Conservation (phyloP, 1,140 invertebrate genomes). For the Drosophila aff. region DNA sequence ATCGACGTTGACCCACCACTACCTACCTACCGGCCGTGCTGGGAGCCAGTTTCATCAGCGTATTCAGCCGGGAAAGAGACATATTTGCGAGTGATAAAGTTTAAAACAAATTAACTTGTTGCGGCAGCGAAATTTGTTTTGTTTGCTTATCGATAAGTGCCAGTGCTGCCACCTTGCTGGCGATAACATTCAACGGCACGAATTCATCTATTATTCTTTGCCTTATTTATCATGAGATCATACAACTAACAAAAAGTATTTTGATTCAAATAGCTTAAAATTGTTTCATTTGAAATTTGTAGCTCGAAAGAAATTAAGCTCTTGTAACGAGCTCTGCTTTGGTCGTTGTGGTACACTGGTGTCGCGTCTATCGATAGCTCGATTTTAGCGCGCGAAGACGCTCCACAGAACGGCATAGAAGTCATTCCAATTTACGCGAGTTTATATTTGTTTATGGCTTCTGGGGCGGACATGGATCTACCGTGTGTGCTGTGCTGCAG, state of each 20-base stretch:
- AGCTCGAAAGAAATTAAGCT: neutral
- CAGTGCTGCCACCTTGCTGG: neutral
- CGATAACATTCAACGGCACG: neutral
- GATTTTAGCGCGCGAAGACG: conserved; percentile 1
- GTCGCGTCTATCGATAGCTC: too few species aligned
- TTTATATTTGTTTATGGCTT: neutral
- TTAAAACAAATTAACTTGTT: conserved; percentile 37
- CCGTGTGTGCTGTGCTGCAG: conserved; percentile 18
- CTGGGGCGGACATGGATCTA: neutral
- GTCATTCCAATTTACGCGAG: too few species aligned
- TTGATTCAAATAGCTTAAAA: fast-evolving
- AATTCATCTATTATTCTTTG: neutral
- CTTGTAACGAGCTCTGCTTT: neutral
- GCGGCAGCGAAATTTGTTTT: conserved; percentile 13
- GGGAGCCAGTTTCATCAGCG: conserved; percentile 11
- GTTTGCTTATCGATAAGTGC: conserved; percentile 2
- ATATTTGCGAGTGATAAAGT: neutral
- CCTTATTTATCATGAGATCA: neutral
- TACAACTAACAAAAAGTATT: neutral
- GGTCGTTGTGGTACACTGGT: too few species aligned
- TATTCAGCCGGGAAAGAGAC: conserved; percentile 33
- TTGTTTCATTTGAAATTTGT: neutral
- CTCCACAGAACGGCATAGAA: neutral
- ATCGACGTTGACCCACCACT: neutral
- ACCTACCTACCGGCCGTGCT: conserved; percentile 28